Percentiles rank a stretch among this genome's conserved stretches.
phyloP scores from a whole-genome alignment of 2,113 vertebrate species.

The Sprattus sprattus region DNA sequence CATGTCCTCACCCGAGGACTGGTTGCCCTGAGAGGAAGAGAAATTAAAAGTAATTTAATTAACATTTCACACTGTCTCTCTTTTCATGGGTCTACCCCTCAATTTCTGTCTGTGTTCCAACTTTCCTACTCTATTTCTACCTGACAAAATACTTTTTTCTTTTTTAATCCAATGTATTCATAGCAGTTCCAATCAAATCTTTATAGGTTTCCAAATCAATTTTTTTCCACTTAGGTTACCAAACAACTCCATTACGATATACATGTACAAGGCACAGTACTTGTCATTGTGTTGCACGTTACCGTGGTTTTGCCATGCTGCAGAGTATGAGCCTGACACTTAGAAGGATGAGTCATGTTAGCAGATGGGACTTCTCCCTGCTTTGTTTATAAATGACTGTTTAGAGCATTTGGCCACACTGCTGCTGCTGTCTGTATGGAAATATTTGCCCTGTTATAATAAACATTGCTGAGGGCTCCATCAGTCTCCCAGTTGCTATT shows the following conservation, averaged over 20 bases:
- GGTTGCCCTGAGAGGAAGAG: slow-evolving; percentile 72
- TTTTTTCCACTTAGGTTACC: too few species aligned
- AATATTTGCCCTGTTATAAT: slow-evolving; percentile 13
- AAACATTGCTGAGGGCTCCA: not conserved
- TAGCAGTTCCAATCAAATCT: not conserved
- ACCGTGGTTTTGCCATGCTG: not conserved
- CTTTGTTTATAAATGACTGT: slow-evolving; percentile 16
- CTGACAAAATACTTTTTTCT: too few species aligned
- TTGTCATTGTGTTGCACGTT: too few species aligned
- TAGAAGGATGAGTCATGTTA: not conserved
- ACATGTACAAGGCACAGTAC: too few species aligned
- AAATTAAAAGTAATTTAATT: not conserved
- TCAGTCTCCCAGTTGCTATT: not conserved
- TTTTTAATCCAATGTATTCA: not conserved
- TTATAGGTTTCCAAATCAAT: not conserved
- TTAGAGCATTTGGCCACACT: not conserved
- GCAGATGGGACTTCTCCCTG: not conserved
- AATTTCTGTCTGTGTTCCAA: not conserved
- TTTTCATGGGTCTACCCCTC: not conserved
- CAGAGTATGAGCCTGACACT: not conserved
- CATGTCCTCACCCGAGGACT: slow-evolving; percentile 98
- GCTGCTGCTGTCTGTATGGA: not conserved
- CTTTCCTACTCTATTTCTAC: not conserved
- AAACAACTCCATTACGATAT: too few species aligned
- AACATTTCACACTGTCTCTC: not conserved